Conservation (phyloP, 2,888 invertebrate species). For the Alitta virens region DNA sequence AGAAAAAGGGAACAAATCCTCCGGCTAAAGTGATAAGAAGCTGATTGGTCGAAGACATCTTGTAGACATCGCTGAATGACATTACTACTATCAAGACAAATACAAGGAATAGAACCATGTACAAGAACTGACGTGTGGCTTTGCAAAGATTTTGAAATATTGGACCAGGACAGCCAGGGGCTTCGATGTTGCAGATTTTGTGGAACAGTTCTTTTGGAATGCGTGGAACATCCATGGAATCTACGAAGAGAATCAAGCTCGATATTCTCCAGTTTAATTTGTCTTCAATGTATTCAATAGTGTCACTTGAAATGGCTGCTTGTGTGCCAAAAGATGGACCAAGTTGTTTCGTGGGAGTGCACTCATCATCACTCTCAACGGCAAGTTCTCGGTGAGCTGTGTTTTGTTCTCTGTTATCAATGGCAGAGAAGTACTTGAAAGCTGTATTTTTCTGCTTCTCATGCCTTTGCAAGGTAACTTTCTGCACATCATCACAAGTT, state of each 20-base stretch:
- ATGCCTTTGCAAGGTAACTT: constrained; percentile 42
- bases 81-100: constrained; percentile 52
- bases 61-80: constrained; percentile 46
- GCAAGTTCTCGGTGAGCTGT: background rate
- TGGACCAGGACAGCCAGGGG: constrained; percentile 51
- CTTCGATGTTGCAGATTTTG: constrained; percentile 44
- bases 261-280: constrained; percentile 28
- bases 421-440: constrained; percentile 34
- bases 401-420: constrained; percentile 21
- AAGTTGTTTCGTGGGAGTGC: background rate
- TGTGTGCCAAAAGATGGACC: background rate
- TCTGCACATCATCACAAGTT: constrained; percentile 42
- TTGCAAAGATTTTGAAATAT: constrained; percentile 46
- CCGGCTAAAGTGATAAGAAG: constrained; percentile 49
- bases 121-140: constrained; percentile 48
- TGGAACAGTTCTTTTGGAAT: constrained; percentile 50
- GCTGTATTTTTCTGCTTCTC: constrained; percentile 48
- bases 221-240: constrained; percentile 43
- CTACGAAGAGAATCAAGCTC: constrained; percentile 28
- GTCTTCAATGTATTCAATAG: constrained; percentile 26
- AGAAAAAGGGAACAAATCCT: constrained; percentile 49
- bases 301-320: constrained; percentile 12
- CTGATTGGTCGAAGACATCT: constrained; percentile 50
- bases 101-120: constrained; percentile 48
- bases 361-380: background rate